Base-by-base conservation (phyloP, 2,888 invertebrate species). In the Terebella lapidaria region DNA sequence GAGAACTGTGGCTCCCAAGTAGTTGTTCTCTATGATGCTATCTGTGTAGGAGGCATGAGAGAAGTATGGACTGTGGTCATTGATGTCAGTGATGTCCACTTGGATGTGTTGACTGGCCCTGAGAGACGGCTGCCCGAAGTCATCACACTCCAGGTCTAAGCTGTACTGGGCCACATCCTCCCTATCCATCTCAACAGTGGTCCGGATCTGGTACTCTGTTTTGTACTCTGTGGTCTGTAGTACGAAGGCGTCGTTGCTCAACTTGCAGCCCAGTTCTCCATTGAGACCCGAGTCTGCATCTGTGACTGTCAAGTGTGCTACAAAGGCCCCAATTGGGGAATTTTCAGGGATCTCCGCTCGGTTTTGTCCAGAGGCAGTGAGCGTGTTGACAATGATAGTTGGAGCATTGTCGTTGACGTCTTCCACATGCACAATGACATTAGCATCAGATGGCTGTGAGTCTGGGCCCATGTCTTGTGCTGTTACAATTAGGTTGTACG, bases 401-500 rank as follows among this genome's bases (percentile, higher is more conserved):
- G 67, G 67, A 1, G 64, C 55, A 54, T 67, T 56, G 62, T 67
- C 67, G 30, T 67, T 67, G 29, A 59, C 54, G 24, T 67, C 67
- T 25, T 57, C 30, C n/a, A 67, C 65, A 20, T 53, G 28, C 1
- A 67, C 56, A 15, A 59, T 58, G 3, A 67, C 66, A 24, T 29
- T 58, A 24, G 64, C 58, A 18, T 59, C 59, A 1, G 55, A 63
- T 1, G 64, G 59, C 24, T 58, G 10, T 1, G 66, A 57, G 29
- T 62, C 64, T 2, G 64, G 46, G 2, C 66, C 66, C n/a, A 27
- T 54, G 52, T 67, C 67, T 1, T 52, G 20, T 10, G 67, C 67
- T 20, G 52, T 56, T 18, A 67, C 63, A 2, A 54, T 55, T 42
- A 67, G 49, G 22, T 64, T 55, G 42, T 63, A 67, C 18, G 61